Base-by-base conservation (phyloP, 1,140 invertebrate species). In the Argopecten irradians region DNA sequence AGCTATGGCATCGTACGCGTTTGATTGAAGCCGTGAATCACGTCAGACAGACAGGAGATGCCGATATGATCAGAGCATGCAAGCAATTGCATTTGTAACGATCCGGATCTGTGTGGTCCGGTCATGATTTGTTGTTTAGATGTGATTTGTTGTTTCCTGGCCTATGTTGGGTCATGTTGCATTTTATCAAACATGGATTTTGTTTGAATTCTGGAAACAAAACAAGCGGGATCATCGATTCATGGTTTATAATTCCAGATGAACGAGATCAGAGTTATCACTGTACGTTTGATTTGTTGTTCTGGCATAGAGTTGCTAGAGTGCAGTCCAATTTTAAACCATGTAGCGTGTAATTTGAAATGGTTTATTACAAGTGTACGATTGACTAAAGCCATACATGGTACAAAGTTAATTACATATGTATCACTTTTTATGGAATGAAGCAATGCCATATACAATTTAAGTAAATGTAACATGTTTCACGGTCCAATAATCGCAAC, bases 11-110 rank as follows among this genome's bases (percentile, higher is more conserved):
- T 28, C 22, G 55, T 28, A 71, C 55, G 28, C 55, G 55, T 71
- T 71, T 71, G 55, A n/a, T 22, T 5, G 5, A 16, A n/a, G 5
- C 11, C 55, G 55, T 71, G 55, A 71, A 28, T 71, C 55, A 71
- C 22, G 22, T 5, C 55, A 71, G 55, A 16, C 55, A 71, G 55
- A 71, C 55, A 71, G 28, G 55, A 71, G 55, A 71, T 71, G 1
- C 22, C 55, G 55, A 71, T 71, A 71, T 71, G 55, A 71, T 71
- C 55, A 71, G 55, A 71, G 55, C 55, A 71, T 71, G 55, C 55
- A 71, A 71, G 55, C 55, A 71, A 71, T 71, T 71, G 55, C 55
- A 71, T 71, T 71, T 71, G 55, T 71, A 71, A 71, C 55, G 55
- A 71, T 71, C 55, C 55, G 55, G 55, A 71, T 71, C 55, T 71